Base-by-base conservation (phyloP, 2,888 invertebrate species). In the Thelaira solivaga region DNA sequence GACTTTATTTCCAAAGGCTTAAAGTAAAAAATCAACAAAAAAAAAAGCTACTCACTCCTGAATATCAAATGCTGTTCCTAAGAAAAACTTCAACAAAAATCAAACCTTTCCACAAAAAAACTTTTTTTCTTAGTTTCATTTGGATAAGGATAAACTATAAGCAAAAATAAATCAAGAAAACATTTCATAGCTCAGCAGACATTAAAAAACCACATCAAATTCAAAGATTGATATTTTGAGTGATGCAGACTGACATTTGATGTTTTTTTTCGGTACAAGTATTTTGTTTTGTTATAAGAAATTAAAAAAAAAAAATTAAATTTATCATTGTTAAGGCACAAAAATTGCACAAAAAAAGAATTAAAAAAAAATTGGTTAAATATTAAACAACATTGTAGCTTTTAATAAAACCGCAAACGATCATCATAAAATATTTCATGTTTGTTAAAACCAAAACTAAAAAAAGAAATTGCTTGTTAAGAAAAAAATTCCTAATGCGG, bases 221-320 rank as follows among this genome's bases (percentile, higher is more conserved):
- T 31, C 18, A 45, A 55, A 67, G 74, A 76, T 72, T 76, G 76
- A 76, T 76, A 67, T 72, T 76, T 72, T 55, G 67, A 72, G 31
- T 76, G 71, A 76, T 76, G 36, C 76, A 76, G 65, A 71, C 64
- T 76, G 76, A 76, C 71, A 71, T 64, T 71, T 71, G 65, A 76
- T 64, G 53, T 53, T 76, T 36, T 51, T 59, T 34, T 45, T 68
- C 43, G 3, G 13, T 16, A 4, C 2, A 22, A 26, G 6, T 26
- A 26, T 26, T 6, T 26, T 4, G 6, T 5, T 5, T n/a, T 31
- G 8, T 10, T 7, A 2, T 8, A 4, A 31, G 8, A 31, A 4
- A 31, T 2, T 31, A 24, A 47, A 16, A 11, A 36, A 22, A 0
- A 34, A 24, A 45, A 55, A 55, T 5, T 7, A 53, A 55, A 43